Percentiles rank a stretch among this genome's conserved stretches.
Conservation (phyloP, 2,888 invertebrate species). For the Notodonta ziczac region DNA sequence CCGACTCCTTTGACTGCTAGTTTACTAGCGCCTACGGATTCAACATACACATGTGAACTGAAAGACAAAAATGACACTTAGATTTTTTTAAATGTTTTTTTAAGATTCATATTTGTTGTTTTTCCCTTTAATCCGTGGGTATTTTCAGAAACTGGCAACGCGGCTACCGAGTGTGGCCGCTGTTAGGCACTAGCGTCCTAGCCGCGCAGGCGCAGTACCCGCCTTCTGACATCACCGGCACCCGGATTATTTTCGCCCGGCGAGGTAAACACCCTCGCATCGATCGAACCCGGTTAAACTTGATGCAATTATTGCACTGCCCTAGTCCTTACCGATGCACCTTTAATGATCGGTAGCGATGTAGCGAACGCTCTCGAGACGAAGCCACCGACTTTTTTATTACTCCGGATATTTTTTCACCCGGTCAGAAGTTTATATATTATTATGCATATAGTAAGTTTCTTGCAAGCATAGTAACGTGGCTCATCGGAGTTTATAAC, state of each 20-base stretch:
- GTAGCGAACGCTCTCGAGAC: slow-evolving; percentile 21
- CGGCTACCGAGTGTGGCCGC: slow-evolving; percentile 31
- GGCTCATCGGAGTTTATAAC: neutral
- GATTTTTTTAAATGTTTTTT: too few relatives aligned
- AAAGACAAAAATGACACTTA: too few relatives aligned
- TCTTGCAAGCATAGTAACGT: neutral
- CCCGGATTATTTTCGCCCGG: slow-evolving; percentile 83
- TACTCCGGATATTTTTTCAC: neutral
- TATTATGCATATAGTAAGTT: neutral
- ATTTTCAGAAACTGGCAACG: slow-evolving; percentile 42
- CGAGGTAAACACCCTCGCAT: slow-evolving; percentile 85
- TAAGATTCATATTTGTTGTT: neutral
- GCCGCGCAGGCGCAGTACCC: slow-evolving; percentile 48
- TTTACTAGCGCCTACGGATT: too few relatives aligned
- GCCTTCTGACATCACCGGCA: slow-evolving; percentile 79
- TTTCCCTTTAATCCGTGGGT: neutral
- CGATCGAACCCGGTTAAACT: slow-evolving; percentile 82
- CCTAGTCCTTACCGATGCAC: slow-evolving; percentile 73
- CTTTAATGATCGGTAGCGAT: slow-evolving; percentile 55
- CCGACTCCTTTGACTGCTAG: too few relatives aligned
- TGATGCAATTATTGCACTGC: slow-evolving; percentile 83
- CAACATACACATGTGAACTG: too few relatives aligned
- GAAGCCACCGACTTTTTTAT: neutral
- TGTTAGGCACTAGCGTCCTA: slow-evolving; percentile 44
- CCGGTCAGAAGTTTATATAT: neutral